phyloP scores from a whole-genome alignment of 2,113 vertebrate species.

The Panthera leo region DNA sequence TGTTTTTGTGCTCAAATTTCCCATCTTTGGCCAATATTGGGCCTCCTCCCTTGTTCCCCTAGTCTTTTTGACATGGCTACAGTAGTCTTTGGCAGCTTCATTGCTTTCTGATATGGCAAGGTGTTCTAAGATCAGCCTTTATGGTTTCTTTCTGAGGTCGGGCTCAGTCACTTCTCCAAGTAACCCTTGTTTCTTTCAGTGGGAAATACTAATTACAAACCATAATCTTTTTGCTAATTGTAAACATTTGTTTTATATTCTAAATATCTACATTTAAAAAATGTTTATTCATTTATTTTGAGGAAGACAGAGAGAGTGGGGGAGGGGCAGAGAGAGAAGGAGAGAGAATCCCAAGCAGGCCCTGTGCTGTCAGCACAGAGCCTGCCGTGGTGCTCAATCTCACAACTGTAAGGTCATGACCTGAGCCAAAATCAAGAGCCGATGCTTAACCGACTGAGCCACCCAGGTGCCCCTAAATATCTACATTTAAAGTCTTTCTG shows the following conservation, averaged over 20 bases:
- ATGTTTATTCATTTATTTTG: too few relatives aligned
- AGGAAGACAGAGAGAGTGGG: too few relatives aligned
- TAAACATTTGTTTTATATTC: slow-evolving; percentile 3
- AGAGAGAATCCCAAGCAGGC: too few relatives aligned
- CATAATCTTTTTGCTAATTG: background rate
- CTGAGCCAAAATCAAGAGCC: too few relatives aligned
- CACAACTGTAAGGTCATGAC: too few relatives aligned
- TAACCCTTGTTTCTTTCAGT: background rate
- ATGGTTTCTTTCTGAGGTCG: background rate
- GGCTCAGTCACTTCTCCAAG: background rate
- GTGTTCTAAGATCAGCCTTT: background rate
- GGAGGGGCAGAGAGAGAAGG: too few relatives aligned
- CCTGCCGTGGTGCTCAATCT: too few relatives aligned
- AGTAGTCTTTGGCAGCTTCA: background rate
- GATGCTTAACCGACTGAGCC: too few relatives aligned
- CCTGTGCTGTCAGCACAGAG: too few relatives aligned
- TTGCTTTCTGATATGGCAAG: background rate
- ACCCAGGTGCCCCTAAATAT: background rate
- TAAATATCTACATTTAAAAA: background rate
- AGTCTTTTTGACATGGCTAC: background rate
- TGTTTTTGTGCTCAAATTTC: background rate
- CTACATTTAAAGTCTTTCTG: background rate
- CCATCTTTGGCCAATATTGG: background rate
- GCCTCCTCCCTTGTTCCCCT: background rate
- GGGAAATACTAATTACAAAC: background rate